A percentile compares a stretch with the other conserved stretches of the same genome.
Conservation (phyloP, 2,113 vertebrate genomes). For the Melanostigma gelatinosum region DNA sequence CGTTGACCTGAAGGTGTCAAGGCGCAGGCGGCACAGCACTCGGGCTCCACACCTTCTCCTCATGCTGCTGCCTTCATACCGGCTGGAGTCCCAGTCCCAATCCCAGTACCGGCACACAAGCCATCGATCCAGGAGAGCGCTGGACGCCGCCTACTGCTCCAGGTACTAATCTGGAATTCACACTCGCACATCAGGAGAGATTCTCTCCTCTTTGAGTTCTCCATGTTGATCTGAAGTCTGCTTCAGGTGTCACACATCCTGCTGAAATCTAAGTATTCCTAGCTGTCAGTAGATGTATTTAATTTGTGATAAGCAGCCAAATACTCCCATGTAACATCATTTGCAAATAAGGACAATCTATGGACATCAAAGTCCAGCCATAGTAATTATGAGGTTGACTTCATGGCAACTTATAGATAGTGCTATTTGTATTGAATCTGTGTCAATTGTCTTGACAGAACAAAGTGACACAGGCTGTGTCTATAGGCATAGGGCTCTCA, state of each 20-base stretch:
- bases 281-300: neutral
- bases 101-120: constrained; percentile 70
- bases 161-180: constrained; percentile 62
- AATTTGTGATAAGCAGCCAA: neutral
- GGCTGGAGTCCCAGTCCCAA: constrained; percentile 77
- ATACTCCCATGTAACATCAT: neutral
- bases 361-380: neutral
- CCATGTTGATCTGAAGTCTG: neutral
- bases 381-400: neutral
- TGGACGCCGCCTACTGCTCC: constrained; percentile 83
- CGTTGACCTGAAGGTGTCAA: constrained; percentile 73
- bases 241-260: neutral
- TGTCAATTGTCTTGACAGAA: neutral
- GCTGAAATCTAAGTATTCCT: neutral
- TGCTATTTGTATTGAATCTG: neutral
- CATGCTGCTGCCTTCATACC: constrained; percentile 83
- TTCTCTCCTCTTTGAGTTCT: neutral
- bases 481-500: neutral
- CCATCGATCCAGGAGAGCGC: constrained; percentile 80
- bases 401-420: neutral
- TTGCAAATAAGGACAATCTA: neutral
- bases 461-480: neutral
- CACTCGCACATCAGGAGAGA: neutral
- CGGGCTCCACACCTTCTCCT: constrained; percentile 83
- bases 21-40: constrained; percentile 65